Evolutionary conservation across 1,140 invertebrate species (phyloP), one percentile per base, ranked within the genome.

Genomic region (Lucilia cuprina): DNA sequence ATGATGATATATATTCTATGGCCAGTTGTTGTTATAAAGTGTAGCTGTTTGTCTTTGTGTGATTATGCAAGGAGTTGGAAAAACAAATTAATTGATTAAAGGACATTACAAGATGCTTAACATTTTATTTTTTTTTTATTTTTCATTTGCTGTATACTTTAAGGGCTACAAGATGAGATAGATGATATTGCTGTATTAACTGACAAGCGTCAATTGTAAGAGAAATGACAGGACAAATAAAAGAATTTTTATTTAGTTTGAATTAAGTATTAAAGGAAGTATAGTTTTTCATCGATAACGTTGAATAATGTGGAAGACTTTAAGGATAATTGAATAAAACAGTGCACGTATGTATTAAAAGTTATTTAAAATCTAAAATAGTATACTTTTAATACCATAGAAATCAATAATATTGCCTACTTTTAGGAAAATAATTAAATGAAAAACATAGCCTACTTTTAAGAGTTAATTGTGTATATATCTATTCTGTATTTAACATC

Each of bases 81-180:
- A 83, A 83, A 83, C 82, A 83, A 83, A 83, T 83, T 83, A 83
- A 83, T 83, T 83, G 82, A 83, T 83, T 83, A 74, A 83, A 83
- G 82, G 82, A 83, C 82, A 83, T 83, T 83, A 83, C 82, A 83
- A 83, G 82, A 83, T 83, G 55, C 82, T 83, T 74, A 83, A 83
- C 82, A 70, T 19, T 19, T 49, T 80, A 17, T 30, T 1, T 30
- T 30, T 30, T 30, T 30, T 30, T 30, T 30, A 2, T 30, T 30
- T 30, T 30, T 3, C 25, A 2, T 3, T 30, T 30, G 25, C 25
- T 30, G 25, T 30, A 30, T 30, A 2, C 25, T 30, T 30, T 30
- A 4, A 47, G n/a, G n/a, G 41, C 17, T 41, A 30, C 25, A 30
- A 49, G 41, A 49, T 80, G 77, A 80, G 41, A 80, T 30, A 80